Evolutionary conservation across 2,797 vertebrate genomes (phyloP).

Genomic region (Hyperoplus lanceolatus): DNA sequence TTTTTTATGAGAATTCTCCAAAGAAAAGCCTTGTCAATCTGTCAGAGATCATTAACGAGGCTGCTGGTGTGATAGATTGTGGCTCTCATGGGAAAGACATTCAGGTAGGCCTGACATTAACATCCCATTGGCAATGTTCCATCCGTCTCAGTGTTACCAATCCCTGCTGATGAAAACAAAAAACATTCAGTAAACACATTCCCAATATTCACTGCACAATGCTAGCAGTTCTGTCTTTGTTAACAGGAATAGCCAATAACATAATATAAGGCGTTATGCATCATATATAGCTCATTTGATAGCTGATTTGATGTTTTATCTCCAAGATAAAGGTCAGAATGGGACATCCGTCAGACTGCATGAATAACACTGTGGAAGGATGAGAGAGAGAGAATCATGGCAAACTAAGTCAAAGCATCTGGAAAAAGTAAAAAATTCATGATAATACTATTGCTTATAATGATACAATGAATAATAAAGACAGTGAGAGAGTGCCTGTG

Average conservation of each 20-base stretch:
- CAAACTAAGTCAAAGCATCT: neutral
- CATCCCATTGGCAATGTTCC: constrained; percentile 63
- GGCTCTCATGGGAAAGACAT: constrained; percentile 69
- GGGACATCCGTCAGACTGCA: neutral
- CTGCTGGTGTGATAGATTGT: constrained; percentile 69
- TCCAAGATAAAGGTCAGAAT: neutral
- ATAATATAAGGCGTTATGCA: constrained; percentile 6
- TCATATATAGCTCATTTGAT: constrained; percentile 27
- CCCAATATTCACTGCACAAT: constrained; percentile 6
- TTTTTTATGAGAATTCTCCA: constrained; percentile 76
- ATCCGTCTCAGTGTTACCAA: constrained; percentile 52
- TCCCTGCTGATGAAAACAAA: constrained; percentile 27
- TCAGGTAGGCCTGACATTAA: constrained; percentile 74
- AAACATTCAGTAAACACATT: constrained; percentile 46
- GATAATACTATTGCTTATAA: no score
- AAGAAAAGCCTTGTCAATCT: constrained; percentile 80
- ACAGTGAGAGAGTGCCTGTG: no score
- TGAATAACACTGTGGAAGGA: neutral
- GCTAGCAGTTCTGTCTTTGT: constrained; percentile 26
- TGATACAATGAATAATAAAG: neutral
- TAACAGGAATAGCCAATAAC: constrained; percentile 7
- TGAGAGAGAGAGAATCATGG: neutral
- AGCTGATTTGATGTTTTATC: constrained; percentile 20
- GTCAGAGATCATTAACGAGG: constrained; percentile 83
- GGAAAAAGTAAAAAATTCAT: neutral